Conservation (phyloP, 2,888 invertebrate genomes). For the Cybosia mesomella region DNA sequence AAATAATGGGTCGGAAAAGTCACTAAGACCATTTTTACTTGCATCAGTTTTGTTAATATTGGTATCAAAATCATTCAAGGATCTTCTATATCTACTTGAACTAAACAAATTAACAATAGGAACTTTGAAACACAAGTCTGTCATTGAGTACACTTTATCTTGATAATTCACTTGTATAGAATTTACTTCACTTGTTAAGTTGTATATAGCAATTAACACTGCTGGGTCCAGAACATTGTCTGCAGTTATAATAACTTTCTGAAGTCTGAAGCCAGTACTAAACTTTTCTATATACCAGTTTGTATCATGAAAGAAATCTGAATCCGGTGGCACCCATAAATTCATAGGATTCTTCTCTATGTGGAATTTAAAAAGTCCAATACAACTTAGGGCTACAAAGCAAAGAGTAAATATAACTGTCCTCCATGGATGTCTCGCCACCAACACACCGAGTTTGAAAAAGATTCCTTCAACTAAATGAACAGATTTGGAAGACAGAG, state of each 20-base stretch:
- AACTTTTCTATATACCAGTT: conserved; percentile 91
- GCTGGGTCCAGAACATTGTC: conserved; percentile 89
- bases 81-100: conserved; percentile 60
- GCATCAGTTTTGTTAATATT: conserved; percentile 38
- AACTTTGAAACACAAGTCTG: conserved; percentile 79
- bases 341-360: conserved; percentile 92
- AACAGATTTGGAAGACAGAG: conserved; percentile 75
- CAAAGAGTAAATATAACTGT: conserved; percentile 87
- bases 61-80: conserved; percentile 53
- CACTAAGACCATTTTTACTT: conserved; percentile 57
- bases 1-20: conserved; percentile 86
- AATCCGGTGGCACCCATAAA: conserved; percentile 92
- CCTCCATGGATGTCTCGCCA: conserved; percentile 88
- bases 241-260: conserved; percentile 88
- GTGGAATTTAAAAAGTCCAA: conserved; percentile 89
- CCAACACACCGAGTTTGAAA: conserved; percentile 87
- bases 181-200: conserved; percentile 84
- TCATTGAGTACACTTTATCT: conserved; percentile 60
- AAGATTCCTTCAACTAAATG: conserved; percentile 78
- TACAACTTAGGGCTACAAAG: conserved; percentile 86
- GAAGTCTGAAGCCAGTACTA: conserved; percentile 88
- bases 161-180: conserved; percentile 66
- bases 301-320: conserved; percentile 90
- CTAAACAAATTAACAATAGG: conserved; percentile 77
- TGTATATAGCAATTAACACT: conserved; percentile 83